Conservation (phyloP, 2,888 invertebrate genomes). For the Lydus trimaculatus region DNA sequence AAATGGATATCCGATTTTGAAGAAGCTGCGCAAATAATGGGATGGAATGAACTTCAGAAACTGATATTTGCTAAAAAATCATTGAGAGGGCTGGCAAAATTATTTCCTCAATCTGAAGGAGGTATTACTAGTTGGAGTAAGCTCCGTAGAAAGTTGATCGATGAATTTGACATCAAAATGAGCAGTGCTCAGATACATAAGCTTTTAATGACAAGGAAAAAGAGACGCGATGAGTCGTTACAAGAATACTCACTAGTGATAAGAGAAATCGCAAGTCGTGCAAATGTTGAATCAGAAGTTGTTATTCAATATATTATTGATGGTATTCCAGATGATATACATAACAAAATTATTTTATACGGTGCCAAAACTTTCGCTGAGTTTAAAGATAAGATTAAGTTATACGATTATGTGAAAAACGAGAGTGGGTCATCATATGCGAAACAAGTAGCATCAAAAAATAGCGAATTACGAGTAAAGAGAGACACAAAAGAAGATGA, state of each 20-base stretch:
- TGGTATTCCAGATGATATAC: slow-evolving; percentile 33
- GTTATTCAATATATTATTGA: slow-evolving; percentile 50
- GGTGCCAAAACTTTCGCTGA: slow-evolving; percentile 31
- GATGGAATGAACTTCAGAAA: slow-evolving; percentile 45
- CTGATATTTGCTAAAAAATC: slow-evolving; percentile 47
- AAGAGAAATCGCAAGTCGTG: slow-evolving; percentile 53
- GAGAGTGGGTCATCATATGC: not conserved
- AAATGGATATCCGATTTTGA: slow-evolving; percentile 45
- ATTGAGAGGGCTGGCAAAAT: slow-evolving; percentile 42
- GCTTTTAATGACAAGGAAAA: slow-evolving; percentile 42
- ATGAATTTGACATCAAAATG: slow-evolving; percentile 39
- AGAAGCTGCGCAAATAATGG: slow-evolving; percentile 40
- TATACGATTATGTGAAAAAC: slow-evolving; percentile 29
- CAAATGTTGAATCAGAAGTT: slow-evolving; percentile 47
- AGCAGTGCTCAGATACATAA: slow-evolving; percentile 38
- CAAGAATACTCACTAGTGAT: slow-evolving; percentile 54
- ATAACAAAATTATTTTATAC: slow-evolving; percentile 35
- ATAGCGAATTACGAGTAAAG: not conserved
- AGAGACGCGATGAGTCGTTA: slow-evolving; percentile 47
- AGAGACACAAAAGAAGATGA: not conserved
- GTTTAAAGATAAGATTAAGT: slow-evolving; percentile 33
- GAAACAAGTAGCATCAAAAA: not conserved
- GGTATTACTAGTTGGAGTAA: slow-evolving; percentile 38
- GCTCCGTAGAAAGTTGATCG: slow-evolving; percentile 35
- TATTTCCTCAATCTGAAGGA: slow-evolving; percentile 41